Evolutionary conservation across 2,113 vertebrate genomes (phyloP).

Genomic region (Stictonetta naevosa): DNA sequence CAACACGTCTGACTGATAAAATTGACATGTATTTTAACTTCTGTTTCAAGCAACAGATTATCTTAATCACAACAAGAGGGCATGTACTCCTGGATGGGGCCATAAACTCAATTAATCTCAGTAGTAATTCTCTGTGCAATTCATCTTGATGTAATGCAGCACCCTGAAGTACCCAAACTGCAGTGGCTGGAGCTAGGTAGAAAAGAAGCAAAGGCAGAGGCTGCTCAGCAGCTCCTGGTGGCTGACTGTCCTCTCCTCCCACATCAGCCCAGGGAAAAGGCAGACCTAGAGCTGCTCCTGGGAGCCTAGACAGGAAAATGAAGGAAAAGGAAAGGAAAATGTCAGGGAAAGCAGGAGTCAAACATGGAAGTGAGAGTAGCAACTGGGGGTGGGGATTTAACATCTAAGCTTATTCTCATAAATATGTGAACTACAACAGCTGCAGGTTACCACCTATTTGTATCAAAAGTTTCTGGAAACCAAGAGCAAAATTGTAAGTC

Average conservation of each 20-base stretch:
- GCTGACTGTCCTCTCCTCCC: neutral
- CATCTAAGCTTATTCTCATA: neutral
- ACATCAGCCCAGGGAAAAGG: neutral
- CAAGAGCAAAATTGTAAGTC: neutral
- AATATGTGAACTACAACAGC: neutral
- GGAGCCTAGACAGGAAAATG: neutral
- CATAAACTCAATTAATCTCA: constrained; percentile 43
- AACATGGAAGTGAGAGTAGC: neutral
- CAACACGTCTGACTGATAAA: neutral
- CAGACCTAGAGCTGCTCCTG: neutral
- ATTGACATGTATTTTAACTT: constrained; percentile 42
- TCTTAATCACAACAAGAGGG: constrained; percentile 26
- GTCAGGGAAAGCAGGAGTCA: neutral
- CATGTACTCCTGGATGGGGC: neutral
- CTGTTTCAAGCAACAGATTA: constrained; percentile 37
- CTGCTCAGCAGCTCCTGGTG: neutral
- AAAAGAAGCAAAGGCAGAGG: neutral
- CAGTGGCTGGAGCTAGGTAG: neutral
- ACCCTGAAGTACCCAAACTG: neutral
- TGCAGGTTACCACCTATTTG: neutral
- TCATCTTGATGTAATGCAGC: neutral
- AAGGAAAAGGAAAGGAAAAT: neutral
- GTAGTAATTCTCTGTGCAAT: constrained; percentile 2
- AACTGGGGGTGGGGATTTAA: neutral
- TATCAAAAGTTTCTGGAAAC: neutral